A percentile compares a stretch with the other conserved stretches of the same genome.
These are phyloP conservation scores for Poecilobothrus nobilitatus DNA, from an alignment of 2,888 invertebrate species.

Conservation along the genomic window DNA sequence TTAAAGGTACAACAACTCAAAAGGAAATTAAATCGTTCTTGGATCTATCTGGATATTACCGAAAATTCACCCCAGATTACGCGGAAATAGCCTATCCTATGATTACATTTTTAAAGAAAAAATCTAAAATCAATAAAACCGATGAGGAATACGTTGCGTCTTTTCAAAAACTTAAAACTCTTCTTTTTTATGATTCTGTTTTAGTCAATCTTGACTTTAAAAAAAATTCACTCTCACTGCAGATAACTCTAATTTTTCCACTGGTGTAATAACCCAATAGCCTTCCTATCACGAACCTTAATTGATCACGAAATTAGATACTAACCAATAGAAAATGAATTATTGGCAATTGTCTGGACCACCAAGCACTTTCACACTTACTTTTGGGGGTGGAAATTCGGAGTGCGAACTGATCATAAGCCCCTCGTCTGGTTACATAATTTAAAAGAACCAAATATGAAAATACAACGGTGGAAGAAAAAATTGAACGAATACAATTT, in stretches of 20 bases:
- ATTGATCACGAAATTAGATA: conserved; percentile 17
- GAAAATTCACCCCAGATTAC: conserved; percentile 15
- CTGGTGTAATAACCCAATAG: conserved; percentile 13
- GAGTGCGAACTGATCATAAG: conserved; percentile 16
- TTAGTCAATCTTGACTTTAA: conserved; percentile 10
- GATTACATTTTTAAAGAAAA: conserved; percentile 11
- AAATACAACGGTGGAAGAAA: background rate
- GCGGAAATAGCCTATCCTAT: conserved; percentile 14
- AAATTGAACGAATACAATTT: background rate
- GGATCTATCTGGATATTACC: conserved; percentile 19
- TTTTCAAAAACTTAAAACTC: conserved; percentile 13
- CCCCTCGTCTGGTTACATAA: conserved; percentile 18
- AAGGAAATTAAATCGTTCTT: conserved; percentile 21
- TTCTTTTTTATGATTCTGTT: conserved; percentile 7
- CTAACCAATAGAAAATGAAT: conserved; percentile 17
- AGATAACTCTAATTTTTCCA: conserved; percentile 12
- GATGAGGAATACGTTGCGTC: conserved; percentile 9
- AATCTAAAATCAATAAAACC: conserved; percentile 7
- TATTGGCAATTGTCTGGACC: conserved; percentile 16
- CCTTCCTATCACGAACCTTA: conserved; percentile 14
- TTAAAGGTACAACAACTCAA: conserved; percentile 20
- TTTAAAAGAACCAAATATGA: conserved; percentile 7
- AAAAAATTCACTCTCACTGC: conserved; percentile 14
- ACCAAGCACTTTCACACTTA: background rate
- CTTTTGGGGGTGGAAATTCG: background rate